Evolutionary conservation across 1,140 invertebrate species (phyloP).

Genomic region (Danaus plexippus): DNA sequence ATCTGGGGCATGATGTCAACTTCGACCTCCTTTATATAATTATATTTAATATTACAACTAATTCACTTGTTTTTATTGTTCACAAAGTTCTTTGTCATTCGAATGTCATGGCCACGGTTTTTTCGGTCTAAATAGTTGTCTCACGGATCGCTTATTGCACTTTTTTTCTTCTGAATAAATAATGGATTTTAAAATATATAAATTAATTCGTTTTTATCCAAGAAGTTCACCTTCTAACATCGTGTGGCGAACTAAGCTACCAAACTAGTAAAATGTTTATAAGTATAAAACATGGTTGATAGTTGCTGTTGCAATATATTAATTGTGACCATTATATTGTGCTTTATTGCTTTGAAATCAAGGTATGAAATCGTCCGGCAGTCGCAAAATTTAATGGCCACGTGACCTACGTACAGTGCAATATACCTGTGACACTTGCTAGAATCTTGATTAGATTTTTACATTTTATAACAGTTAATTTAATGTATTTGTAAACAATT

Average conservation of each 20-base stretch:
- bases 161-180: too few species aligned
- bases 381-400: conserved; percentile 32
- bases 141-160: too few species aligned
- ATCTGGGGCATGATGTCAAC: conserved; percentile 65
- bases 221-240: conserved; percentile 57
- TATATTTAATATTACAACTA: conserved; percentile 1
- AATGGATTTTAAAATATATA: too few species aligned
- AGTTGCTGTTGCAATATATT: conserved; percentile 47
- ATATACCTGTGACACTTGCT: conserved; percentile 37
- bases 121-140: not conserved
- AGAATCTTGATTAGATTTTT: conserved; percentile 29
- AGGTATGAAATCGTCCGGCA: conserved; percentile 23
- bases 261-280: conserved; percentile 61
- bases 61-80: not conserved
- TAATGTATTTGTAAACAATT: too few species aligned
- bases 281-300: conserved; percentile 56
- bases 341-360: conserved; percentile 22
- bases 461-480: conserved; percentile 9
- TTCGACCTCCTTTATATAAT: conserved; percentile 30
- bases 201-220: too few species aligned
- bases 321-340: conserved; percentile 15
- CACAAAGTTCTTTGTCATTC: conserved; percentile 14
- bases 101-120: conserved; percentile 21
- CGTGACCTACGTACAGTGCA: conserved; percentile 42
- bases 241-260: conserved; percentile 55